Evolutionary conservation across 2,797 vertebrate genomes (phyloP), one percentile per base, ranked within the genome.

Genomic region (Eutrigla gurnardus): DNA sequence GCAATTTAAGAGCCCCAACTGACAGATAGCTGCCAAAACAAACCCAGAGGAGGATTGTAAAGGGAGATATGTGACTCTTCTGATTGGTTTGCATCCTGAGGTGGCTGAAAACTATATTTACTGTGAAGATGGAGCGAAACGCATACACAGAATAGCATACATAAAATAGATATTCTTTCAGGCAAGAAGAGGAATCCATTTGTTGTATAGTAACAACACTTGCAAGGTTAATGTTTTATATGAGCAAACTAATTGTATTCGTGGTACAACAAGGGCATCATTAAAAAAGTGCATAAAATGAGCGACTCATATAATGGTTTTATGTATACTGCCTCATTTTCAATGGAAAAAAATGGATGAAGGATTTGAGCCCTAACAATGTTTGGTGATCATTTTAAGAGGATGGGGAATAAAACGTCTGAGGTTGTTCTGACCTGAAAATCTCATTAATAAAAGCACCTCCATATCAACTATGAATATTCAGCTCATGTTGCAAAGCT

Each of bases 381-480:
- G 64, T 77, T 69, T 36, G 9, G 17, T 53, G 65, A 67, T 70
- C 17, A 72, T 73, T 64, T 59, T 40, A 55, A 75, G 47, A 71
- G 33, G 39, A 66, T 7, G 35, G 39, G 42, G 35, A 77, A 73
- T 53, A 66, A 76, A 81, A 71, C 25, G 54, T 75, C 35, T 25
- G n/a, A 50, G 50, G 37, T 62, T 75, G 18, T 52, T 64, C 54
- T 68, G 70, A 76, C 68, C 66, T 74, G 45, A 79, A 84, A 78
- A 78, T 75, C 63, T 73, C 11, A 77, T 76, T 73, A 67, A n/a
- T 25, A 63, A 66, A 72, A 53, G 14, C 52, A 70, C 39, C 37
- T 60, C 65, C 39, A 8, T 49, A 14, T 66, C 37, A 70, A 68
- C 57, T 40, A 40, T 75, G 10, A 65, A 77, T 77, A 75, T 85